phyloP scores from a whole-genome alignment of 2,797 vertebrate genomes.

The Molossus alvarezi region DNA sequence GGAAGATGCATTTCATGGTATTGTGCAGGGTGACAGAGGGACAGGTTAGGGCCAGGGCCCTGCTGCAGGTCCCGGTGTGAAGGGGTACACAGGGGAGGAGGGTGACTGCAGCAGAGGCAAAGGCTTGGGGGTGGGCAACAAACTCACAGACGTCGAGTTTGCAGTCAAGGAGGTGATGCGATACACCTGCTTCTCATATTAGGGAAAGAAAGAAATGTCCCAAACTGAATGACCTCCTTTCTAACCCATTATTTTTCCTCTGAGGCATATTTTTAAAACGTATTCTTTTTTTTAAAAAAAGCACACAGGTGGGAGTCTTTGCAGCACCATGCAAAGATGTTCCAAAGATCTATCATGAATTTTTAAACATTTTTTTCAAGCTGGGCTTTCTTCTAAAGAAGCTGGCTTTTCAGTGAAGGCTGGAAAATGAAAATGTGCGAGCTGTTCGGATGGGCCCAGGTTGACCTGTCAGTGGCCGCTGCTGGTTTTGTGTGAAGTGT shows the following conservation, averaged over 20 bases:
- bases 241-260: slow-evolving; percentile 26
- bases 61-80: accelerated
- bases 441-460: slow-evolving; percentile 13
- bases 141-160: not conserved
- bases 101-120: not conserved
- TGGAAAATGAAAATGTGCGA: slow-evolving; percentile 1
- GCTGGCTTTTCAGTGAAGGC: not conserved
- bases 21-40: not conserved
- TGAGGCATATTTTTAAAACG: slow-evolving; percentile 25
- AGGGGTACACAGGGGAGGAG: not conserved
- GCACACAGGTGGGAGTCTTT: not conserved
- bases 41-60: not conserved
- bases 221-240: not conserved
- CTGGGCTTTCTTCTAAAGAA: not conserved
- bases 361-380: slow-evolving; percentile 58
- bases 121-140: not conserved
- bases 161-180: not conserved
- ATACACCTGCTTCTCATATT: slow-evolving; percentile 26
- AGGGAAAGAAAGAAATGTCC: not conserved
- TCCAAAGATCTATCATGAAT: not conserved
- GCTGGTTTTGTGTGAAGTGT: not conserved
- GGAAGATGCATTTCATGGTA: not conserved
- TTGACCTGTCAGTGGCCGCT: not conserved
- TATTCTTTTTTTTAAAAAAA: slow-evolving; percentile 14
- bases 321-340: not conserved